phyloP scores from a whole-genome alignment of 2,797 vertebrate species.

The Melanotaenia boesemani region DNA sequence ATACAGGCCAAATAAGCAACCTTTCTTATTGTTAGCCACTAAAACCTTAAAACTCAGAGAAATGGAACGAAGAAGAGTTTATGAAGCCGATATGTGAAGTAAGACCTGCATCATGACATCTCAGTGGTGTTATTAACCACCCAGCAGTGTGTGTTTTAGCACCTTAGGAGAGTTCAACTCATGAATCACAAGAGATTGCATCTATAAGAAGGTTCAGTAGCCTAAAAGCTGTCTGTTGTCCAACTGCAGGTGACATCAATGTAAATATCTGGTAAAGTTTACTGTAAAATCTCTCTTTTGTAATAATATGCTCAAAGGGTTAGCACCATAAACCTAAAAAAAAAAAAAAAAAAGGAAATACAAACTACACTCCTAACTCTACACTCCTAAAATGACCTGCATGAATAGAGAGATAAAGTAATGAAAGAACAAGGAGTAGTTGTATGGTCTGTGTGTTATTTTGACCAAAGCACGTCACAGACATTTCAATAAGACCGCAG shows the following conservation, averaged over 20 bases:
- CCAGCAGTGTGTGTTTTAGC: too few species aligned
- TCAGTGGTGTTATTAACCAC: too few species aligned
- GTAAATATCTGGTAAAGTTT: background rate
- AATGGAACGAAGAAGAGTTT: too few species aligned
- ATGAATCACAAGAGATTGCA: too few species aligned
- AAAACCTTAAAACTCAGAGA: too few species aligned
- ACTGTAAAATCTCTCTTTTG: background rate
- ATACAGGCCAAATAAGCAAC: too few species aligned
- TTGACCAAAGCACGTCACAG: background rate
- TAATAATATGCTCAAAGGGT: background rate
- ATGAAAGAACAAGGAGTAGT: background rate
- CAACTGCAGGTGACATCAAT: background rate
- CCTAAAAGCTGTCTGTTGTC: background rate
- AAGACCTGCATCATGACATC: too few species aligned
- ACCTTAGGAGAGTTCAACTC: too few species aligned
- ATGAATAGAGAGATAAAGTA: background rate
- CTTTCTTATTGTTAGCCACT: too few species aligned
- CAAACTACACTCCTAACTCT: too few species aligned
- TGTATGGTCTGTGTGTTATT: background rate
- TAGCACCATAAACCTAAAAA: background rate
- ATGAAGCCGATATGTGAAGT: too few species aligned
- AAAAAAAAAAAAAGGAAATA: background rate
- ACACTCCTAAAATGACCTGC: background rate
- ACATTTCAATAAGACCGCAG: slow-evolving; percentile 2
- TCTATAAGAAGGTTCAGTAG: background rate